phyloP scores from a whole-genome alignment of 2,888 invertebrate genomes.

The Dryomyza anilis region DNA sequence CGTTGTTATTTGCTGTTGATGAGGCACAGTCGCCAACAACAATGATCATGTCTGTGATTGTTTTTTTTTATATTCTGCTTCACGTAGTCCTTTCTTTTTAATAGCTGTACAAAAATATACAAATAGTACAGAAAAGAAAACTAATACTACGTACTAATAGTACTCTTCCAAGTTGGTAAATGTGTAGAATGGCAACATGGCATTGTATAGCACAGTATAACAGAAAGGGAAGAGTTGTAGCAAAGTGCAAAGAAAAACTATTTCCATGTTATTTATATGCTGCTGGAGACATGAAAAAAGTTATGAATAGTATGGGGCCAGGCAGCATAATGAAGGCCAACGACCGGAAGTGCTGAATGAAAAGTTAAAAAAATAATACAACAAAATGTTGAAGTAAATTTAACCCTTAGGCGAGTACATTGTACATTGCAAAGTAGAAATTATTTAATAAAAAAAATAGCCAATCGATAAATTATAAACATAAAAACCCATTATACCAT shows the following conservation, averaged over 20 bases:
- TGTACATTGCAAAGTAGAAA: too few species aligned
- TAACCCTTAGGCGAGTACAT: too few species aligned
- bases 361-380: neutral
- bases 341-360: neutral
- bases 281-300: neutral
- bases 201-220: neutral
- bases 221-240: neutral
- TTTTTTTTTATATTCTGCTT: too few species aligned
- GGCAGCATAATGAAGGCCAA: neutral
- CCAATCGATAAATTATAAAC: too few species aligned
- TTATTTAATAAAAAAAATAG: too few species aligned
- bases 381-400: neutral
- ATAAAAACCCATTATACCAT: too few species aligned
- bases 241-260: too few species aligned
- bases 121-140: neutral
- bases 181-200: neutral
- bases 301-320: neutral
- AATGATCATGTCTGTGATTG: slow-evolving; percentile 3
- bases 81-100: too few species aligned
- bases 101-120: too few species aligned
- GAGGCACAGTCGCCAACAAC: neutral
- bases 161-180: neutral
- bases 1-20: slow-evolving; percentile 15
- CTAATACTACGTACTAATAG: neutral
- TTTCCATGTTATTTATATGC: too few species aligned